These are phyloP conservation scores for Caradrina clavipalpis DNA, from an alignment of 2,888 invertebrate species.

Conservation along the genomic window DNA sequence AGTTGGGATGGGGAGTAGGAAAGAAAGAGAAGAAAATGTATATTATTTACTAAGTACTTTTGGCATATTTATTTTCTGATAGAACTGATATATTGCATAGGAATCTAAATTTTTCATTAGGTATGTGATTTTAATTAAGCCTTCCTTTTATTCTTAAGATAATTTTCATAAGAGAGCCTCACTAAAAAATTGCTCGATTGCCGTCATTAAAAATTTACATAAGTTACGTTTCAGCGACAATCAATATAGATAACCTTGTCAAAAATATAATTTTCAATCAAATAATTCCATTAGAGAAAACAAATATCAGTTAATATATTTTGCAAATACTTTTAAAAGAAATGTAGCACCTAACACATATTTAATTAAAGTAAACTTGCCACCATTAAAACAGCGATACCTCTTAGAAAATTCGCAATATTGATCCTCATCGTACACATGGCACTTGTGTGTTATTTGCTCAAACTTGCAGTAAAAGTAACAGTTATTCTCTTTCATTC, in stretches of 20 bases:
- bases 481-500: conserved; percentile 11
- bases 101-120: no score
- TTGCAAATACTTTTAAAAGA: neutral
- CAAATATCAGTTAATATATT: no score
- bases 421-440: neutral
- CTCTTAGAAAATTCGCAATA: neutral
- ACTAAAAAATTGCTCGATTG: no score
- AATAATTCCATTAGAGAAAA: no score
- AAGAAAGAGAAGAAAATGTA: neutral
- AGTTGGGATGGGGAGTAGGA: neutral
- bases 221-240: no score
- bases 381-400: neutral
- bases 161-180: neutral
- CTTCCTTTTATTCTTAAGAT: neutral
- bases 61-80: no score
- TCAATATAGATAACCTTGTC: no score
- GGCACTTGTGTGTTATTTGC: neutral
- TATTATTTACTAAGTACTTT: neutral
- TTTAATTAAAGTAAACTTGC: neutral
- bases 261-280: no score
- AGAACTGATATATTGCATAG: neutral
- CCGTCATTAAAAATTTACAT: no score
- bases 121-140: no score
- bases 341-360: neutral
- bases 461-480: conserved; percentile 14